These are phyloP conservation scores for Oscheius onirici DNA, from an alignment of 2,888 invertebrate species.

Conservation along the genomic window DNA sequence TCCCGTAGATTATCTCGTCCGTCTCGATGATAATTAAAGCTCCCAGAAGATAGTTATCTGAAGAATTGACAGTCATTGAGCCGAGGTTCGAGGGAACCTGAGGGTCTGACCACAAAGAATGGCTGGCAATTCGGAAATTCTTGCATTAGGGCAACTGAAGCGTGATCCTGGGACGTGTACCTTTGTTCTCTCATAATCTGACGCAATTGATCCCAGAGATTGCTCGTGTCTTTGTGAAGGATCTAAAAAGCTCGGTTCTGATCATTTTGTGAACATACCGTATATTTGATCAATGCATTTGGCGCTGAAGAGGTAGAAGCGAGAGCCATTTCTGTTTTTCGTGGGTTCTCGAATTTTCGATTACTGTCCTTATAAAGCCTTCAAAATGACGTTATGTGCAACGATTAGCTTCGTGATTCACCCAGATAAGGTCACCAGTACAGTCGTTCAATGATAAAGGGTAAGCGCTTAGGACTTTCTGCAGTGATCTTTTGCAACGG, in stretches of 20 bases:
- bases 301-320: too few relatives aligned
- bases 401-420: too few relatives aligned
- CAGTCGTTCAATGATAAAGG: too few relatives aligned
- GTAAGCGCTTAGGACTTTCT: too few relatives aligned
- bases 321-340: too few relatives aligned
- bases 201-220: conserved; percentile 11
- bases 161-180: conserved; percentile 3
- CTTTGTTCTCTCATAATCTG: not conserved
- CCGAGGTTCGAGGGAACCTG: not conserved
- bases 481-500: too few relatives aligned
- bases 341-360: too few relatives aligned
- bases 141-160: not conserved
- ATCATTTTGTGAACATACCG: too few relatives aligned
- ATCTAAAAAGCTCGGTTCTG: not conserved
- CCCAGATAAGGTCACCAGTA: too few relatives aligned
- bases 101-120: not conserved
- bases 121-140: not conserved
- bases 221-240: not conserved
- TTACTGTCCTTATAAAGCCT: too few relatives aligned
- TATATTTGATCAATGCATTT: too few relatives aligned
- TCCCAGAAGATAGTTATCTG: conserved; percentile 20
- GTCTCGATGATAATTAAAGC: conserved; percentile 15
- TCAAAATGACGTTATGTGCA: too few relatives aligned
- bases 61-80: not conserved
- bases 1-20: conserved; percentile 3